Evolutionary conservation across 2,888 invertebrate species (phyloP).

Genomic region (Vanessa cardui): DNA sequence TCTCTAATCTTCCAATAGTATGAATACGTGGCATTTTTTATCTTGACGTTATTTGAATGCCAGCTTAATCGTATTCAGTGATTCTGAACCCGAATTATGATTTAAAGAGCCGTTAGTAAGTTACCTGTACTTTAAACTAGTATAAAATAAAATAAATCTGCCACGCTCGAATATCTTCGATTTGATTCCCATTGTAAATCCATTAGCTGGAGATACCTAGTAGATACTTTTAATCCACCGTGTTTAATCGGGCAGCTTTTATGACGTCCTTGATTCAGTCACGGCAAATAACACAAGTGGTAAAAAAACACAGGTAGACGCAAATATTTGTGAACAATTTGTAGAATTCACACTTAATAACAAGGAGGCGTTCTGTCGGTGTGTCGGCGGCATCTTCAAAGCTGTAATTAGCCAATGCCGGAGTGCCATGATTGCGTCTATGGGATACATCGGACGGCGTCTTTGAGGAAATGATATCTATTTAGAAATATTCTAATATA

Average conservation of each 20-base stretch:
- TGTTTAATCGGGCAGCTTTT: slow-evolving; percentile 67
- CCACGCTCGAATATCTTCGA: slow-evolving; percentile 30
- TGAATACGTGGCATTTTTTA: too few relatives aligned
- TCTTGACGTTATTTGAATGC: too few relatives aligned
- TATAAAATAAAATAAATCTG: slow-evolving; percentile 27
- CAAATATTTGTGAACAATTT: slow-evolving; percentile 83
- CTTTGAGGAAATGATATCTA: slow-evolving; percentile 40
- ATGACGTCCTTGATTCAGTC: slow-evolving; percentile 69
- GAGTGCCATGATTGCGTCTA: slow-evolving; percentile 71
- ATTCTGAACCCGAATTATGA: too few relatives aligned
- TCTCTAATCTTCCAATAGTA: too few relatives aligned
- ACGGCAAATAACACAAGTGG: slow-evolving; percentile 72
- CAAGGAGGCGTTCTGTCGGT: slow-evolving; percentile 60
- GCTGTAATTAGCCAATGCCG: slow-evolving; percentile 65
- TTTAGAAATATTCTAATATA: slow-evolving; percentile 23
- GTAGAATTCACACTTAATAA: slow-evolving; percentile 82
- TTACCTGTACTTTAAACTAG: background rate
- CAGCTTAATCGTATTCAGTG: too few relatives aligned
- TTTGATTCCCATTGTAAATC: slow-evolving; percentile 45
- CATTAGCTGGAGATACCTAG: slow-evolving; percentile 42
- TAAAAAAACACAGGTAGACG: slow-evolving; percentile 77
- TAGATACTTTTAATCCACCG: slow-evolving; percentile 58
- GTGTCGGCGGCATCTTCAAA: slow-evolving; percentile 66
- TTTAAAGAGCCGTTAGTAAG: background rate
- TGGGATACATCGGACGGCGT: slow-evolving; percentile 46